Evolutionary conservation across 2,888 invertebrate genomes (phyloP).

Genomic region (Coelogynopora nodosa): DNA sequence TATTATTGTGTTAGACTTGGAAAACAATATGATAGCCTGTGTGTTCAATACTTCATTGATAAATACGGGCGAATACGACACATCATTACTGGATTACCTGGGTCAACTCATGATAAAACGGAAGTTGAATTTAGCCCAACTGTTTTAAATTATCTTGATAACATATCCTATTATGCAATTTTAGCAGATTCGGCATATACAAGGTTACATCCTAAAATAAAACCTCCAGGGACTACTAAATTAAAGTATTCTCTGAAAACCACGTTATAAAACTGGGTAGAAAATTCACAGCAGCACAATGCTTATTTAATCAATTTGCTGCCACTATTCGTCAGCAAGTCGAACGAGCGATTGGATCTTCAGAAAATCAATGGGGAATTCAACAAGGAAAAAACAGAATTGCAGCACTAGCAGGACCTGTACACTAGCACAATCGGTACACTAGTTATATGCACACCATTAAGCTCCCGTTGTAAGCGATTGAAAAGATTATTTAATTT

Average conservation of each 20-base stretch:
- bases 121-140: not conserved
- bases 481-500: no score
- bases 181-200: not conserved
- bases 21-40: no score
- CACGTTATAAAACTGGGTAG: not conserved
- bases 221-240: no score
- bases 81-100: no score
- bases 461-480: not conserved
- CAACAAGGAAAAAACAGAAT: not conserved
- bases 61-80: no score
- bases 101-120: not conserved
- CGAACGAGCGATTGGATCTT: not conserved
- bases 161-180: not conserved
- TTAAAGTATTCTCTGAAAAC: no score
- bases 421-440: not conserved
- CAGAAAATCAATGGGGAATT: not conserved
- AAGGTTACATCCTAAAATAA: not conserved
- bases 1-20: not conserved
- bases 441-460: not conserved
- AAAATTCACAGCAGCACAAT: not conserved
- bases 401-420: not conserved
- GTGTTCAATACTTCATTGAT: no score
- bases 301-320: not conserved
- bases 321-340: not conserved
- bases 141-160: not conserved